phyloP scores from a whole-genome alignment of 37 sponge, comb jelly and placozoan genomes.

The Chondrosia reniformis region DNA sequence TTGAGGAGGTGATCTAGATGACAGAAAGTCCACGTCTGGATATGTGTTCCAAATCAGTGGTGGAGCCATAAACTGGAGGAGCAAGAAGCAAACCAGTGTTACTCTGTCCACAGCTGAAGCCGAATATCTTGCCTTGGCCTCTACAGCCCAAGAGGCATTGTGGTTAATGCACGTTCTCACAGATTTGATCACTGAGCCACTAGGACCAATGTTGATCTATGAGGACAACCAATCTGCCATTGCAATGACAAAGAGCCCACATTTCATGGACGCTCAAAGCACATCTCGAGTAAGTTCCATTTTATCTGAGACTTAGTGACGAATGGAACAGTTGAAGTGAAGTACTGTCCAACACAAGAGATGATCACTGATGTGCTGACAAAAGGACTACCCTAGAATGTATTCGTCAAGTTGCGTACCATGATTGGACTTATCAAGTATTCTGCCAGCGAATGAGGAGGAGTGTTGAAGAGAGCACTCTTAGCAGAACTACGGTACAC shows the following conservation, averaged over 20 bases:
- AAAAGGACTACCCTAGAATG: conserved; percentile 3
- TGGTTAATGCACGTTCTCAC: conserved; percentile 40
- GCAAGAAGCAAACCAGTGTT: conserved; percentile 36
- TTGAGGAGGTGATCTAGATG: conserved; percentile 26
- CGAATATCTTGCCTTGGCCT: conserved; percentile 38
- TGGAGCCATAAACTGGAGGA: conserved; percentile 26
- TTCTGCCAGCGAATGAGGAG: conserved; percentile 25
- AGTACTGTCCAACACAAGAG: conserved; percentile 23
- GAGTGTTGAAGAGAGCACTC: conserved; percentile 49
- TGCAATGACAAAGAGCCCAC: conserved; percentile 27
- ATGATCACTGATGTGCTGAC: conserved; percentile 33
- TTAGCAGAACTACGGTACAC: too few species aligned
- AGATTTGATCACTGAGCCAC: conserved; percentile 2
- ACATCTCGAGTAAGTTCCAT: conserved; percentile 33
- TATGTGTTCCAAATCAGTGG: conserved; percentile 28
- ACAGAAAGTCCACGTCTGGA: conserved; percentile 20
- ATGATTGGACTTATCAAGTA: conserved; percentile 27
- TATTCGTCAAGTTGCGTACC: conserved; percentile 20
- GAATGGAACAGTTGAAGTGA: conserved; percentile 17
- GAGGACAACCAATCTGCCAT: conserved; percentile 37
- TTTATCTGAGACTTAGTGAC: conserved; percentile 32
- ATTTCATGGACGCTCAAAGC: conserved; percentile 35
- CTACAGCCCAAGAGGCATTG: conserved; percentile 34
- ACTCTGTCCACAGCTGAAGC: conserved; percentile 38
- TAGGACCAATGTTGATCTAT: conserved; percentile 9